Evolutionary conservation across 2,113 vertebrate genomes (phyloP).

Genomic region (Grammomys dolichurus): DNA sequence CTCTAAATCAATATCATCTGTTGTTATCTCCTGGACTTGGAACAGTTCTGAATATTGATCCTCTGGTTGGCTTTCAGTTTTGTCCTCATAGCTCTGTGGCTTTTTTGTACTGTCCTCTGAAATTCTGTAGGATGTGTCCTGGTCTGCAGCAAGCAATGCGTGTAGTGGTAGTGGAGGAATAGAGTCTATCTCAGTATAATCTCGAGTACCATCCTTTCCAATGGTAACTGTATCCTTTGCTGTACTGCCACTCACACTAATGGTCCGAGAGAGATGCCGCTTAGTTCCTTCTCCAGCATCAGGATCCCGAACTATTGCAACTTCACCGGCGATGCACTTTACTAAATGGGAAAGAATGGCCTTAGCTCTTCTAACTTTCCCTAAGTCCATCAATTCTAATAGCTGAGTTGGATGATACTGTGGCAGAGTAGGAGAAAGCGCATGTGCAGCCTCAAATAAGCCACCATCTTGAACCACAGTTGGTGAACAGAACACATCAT

Average conservation of each 20-base stretch:
- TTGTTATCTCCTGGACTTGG: conserved; percentile 93
- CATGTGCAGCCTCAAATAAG: conserved; percentile 97
- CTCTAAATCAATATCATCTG: conserved; percentile 96
- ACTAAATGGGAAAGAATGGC: conserved; percentile 98
- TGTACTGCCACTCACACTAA: conserved; percentile 98
- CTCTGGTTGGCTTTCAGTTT: conserved; percentile 87
- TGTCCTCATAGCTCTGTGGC: conserved; percentile 88
- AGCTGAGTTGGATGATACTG: conserved; percentile 99
- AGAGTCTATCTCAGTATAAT: conserved; percentile 99
- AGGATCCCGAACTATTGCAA: conserved; percentile 95
- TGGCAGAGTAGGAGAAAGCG: conserved; percentile 96
- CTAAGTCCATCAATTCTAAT: conserved; percentile 97
- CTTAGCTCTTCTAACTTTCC: conserved; percentile 96
- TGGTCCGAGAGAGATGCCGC: conserved; percentile 97
- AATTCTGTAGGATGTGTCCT: conserved; percentile 93
- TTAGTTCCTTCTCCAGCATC: conserved; percentile 94
- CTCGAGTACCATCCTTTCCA: conserved; percentile 96
- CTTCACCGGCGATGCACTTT: conserved; percentile 98
- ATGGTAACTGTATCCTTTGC: conserved; percentile 97
- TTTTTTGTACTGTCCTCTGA: conserved; percentile 92
- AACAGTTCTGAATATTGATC: conserved; percentile 97
- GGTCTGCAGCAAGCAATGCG: conserved; percentile 94
- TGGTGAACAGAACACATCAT: conserved; percentile 95
- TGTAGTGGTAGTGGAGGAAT: conserved; percentile 96
- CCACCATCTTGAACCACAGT: conserved; percentile 96